These are phyloP conservation scores for Xiphorhynchus elegans DNA, from an alignment of 2,113 vertebrate species.

Conservation along the genomic window DNA sequence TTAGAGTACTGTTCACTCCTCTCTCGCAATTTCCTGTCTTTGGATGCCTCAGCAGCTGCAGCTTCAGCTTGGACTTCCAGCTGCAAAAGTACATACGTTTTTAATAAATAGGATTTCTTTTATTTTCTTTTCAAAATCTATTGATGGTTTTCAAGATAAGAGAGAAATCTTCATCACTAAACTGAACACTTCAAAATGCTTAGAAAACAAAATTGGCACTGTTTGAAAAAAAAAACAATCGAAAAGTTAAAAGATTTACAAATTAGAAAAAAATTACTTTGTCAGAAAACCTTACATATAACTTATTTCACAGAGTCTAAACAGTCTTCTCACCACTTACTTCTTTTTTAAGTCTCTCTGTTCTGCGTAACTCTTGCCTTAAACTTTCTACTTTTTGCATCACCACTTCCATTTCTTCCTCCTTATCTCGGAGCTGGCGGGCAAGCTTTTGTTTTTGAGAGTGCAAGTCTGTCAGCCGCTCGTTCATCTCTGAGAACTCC, in stretches of 20 bases:
- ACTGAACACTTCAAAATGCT: slow-evolving; percentile 20
- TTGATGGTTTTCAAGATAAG: background rate
- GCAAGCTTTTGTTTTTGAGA: slow-evolving; percentile 93
- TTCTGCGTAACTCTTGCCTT: slow-evolving; percentile 93
- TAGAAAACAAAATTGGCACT: background rate
- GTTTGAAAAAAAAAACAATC: background rate
- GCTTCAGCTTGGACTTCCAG: slow-evolving; percentile 91
- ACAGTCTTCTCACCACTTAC: slow-evolving; percentile 80
- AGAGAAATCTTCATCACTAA: slow-evolving; percentile 31
- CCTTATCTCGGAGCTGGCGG: slow-evolving; percentile 95
- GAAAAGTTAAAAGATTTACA: slow-evolving; percentile 26
- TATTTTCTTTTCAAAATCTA: background rate
- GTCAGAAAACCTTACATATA: slow-evolving; percentile 44
- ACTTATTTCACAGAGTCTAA: slow-evolving; percentile 42
- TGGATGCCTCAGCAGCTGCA: slow-evolving; percentile 87
- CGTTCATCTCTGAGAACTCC: slow-evolving; percentile 96
- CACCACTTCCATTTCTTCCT: slow-evolving; percentile 94
- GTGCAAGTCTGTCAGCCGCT: slow-evolving; percentile 91
- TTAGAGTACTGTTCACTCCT: slow-evolving; percentile 92
- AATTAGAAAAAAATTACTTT: background rate
- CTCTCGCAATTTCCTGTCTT: slow-evolving; percentile 94
- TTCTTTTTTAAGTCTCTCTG: slow-evolving; percentile 95
- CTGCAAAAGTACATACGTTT: slow-evolving; percentile 76
- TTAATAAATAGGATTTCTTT: background rate
- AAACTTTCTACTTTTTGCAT: slow-evolving; percentile 92